Evolutionary conservation across 1,140 invertebrate species (phyloP), one percentile per base, ranked within the genome.

Genomic region (Nasonia longicornis): DNA sequence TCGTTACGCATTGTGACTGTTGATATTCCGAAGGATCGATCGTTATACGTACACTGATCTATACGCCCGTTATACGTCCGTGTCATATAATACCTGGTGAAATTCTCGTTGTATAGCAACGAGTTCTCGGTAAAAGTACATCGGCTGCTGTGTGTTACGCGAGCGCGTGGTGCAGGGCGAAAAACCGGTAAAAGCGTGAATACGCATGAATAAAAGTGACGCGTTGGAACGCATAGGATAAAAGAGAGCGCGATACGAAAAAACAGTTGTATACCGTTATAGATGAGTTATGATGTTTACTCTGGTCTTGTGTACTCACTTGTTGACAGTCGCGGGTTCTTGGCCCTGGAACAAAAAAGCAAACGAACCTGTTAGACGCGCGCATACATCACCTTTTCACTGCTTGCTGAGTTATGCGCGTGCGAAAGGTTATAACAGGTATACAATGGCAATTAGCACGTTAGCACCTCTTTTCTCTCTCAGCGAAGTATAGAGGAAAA

Each of bases 261-360:
- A 48, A 35, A 14, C 14, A 16, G 11, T 14, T 48, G 12, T 69
- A 16, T 72, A 72, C 71, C 71, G 71, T 48, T 72, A 26, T 26
- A 29, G n/a, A 20, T n/a, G 71, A n/a, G 12, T 69, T 70, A 74
- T 20, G 8, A 42, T 42, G n/a, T 45, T 74, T 45, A 6, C 42
- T 52, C 11, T 74, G 71, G 22, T 48, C 48, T 52, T 14, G 52
- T 3, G 52, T 84, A 88, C 87, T 89, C 84, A 87, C 87, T 88
- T 87, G 88, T 87, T 84, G 78, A 82, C 73, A 80, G 69, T 86
- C 79, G 81, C 84, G 74, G 38, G 74, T 83, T 76, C 86, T 83
- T 80, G 70, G 75, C 84, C 80, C 87, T 86, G 86, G 48, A 86
- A 86, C 83, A 85, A 42, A 85, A 81, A 86, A 58, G 52, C 20